phyloP scores from a whole-genome alignment of 1,140 invertebrate species.

The Teleogryllus occipitalis region DNA sequence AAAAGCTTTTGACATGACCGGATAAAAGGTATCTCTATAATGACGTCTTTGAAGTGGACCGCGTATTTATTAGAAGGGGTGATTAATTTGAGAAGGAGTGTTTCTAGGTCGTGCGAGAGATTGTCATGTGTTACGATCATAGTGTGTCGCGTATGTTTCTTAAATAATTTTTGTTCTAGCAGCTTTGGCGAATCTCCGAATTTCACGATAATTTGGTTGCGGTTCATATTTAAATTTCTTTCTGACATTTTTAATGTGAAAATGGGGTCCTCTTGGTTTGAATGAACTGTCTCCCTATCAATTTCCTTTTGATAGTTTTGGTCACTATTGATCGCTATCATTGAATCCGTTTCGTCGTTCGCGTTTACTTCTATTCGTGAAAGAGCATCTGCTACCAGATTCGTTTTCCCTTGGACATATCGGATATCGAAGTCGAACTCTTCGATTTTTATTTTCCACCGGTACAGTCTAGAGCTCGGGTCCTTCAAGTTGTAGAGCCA shows the following conservation, averaged over 20 bases:
- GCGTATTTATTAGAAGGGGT: background rate
- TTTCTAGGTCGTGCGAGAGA: background rate
- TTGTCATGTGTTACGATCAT: background rate
- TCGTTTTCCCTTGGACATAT: constrained; percentile 29
- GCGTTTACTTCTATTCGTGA: constrained; percentile 22
- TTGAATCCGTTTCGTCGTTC: background rate
- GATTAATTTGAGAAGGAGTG: background rate
- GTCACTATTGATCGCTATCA: background rate
- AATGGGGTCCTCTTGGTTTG: background rate
- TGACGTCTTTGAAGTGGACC: background rate
- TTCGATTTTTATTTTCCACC: constrained; percentile 24
- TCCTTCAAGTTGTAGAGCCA: constrained; percentile 24
- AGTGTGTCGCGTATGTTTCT: background rate
- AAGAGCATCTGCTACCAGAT: constrained; percentile 26
- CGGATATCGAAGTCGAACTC: constrained; percentile 28
- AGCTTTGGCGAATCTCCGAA: background rate
- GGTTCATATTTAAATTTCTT: too few species aligned
- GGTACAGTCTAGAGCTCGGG: constrained; percentile 22
- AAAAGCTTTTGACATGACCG: background rate
- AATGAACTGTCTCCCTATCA: background rate
- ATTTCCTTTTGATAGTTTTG: background rate
- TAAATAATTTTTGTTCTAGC: background rate
- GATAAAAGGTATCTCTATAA: background rate
- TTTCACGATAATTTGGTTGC: too few species aligned
- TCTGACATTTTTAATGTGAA: background rate